These are phyloP conservation scores for Mya arenaria DNA, from an alignment of 1,140 invertebrate genomes.

Conservation along the genomic window DNA sequence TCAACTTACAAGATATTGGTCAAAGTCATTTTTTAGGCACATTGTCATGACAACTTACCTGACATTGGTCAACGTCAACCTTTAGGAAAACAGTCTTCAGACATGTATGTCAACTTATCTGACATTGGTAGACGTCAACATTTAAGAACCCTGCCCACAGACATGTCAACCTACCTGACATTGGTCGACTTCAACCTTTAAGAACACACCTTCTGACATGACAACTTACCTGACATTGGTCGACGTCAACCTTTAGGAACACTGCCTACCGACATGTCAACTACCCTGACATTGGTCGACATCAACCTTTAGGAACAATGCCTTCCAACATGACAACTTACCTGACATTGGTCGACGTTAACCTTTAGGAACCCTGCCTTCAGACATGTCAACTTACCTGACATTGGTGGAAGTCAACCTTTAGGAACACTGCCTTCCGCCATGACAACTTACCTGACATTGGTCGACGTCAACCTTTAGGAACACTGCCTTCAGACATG, in stretches of 20 bases:
- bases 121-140: constrained; percentile 88
- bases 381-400: constrained; percentile 82
- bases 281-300: too few species aligned
- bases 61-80: constrained; percentile 88
- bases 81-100: constrained; percentile 95
- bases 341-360: constrained; percentile 85
- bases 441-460: constrained; percentile 76
- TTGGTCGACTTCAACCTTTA: too few species aligned
- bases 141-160: constrained; percentile 96
- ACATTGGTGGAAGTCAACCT: constrained; percentile 89
- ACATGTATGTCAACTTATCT: constrained; percentile 69
- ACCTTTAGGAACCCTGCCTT: constrained; percentile 96
- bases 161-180: too few species aligned
- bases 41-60: constrained; percentile 86
- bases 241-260: constrained; percentile 96
- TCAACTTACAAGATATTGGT: constrained; percentile 77
- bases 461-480: constrained; percentile 93
- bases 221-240: constrained; percentile 77
- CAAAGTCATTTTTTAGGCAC: constrained; percentile 96
- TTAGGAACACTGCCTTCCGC: constrained; percentile 94
- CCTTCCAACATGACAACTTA: too few species aligned
- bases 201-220: too few species aligned
- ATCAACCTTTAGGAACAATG: too few species aligned
- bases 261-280: too few species aligned
- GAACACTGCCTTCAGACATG: constrained; percentile 94